Evolutionary conservation across 2,888 invertebrate genomes (phyloP).

Genomic region (Poecilus cupreus): DNA sequence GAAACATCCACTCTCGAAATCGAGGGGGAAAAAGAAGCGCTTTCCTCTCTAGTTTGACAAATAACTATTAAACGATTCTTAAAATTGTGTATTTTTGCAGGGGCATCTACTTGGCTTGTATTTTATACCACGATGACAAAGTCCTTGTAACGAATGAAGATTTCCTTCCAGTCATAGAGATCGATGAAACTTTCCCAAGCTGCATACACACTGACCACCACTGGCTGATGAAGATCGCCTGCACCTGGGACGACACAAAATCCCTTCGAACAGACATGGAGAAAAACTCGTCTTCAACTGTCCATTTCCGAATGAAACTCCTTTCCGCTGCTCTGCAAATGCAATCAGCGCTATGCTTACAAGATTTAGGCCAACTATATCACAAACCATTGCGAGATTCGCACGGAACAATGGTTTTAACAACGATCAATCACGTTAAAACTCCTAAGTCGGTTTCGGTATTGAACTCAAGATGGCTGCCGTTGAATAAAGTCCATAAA

Average conservation of each 20-base stretch:
- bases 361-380: constrained; percentile 96
- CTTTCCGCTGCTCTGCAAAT: constrained; percentile 95
- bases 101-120: constrained; percentile 94
- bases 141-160: constrained; percentile 98
- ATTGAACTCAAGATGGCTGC: constrained; percentile 94
- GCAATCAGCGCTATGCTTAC: constrained; percentile 92
- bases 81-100: constrained; percentile 72
- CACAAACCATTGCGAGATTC: constrained; percentile 92
- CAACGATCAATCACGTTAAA: constrained; percentile 87
- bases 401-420: constrained; percentile 92
- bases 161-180: constrained; percentile 96
- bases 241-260: constrained; percentile 98
- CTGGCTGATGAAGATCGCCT: constrained; percentile 98
- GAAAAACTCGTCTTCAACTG: constrained; percentile 91
- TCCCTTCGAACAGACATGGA: constrained; percentile 95
- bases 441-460: constrained; percentile 91
- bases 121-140: constrained; percentile 96
- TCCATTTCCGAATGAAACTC: constrained; percentile 93
- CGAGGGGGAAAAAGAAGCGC: too few relatives aligned
- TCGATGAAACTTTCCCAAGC: constrained; percentile 96
- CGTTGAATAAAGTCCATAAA: constrained; percentile 88
- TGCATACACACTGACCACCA: constrained; percentile 95
- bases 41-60: too few relatives aligned
- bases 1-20: too few relatives aligned
- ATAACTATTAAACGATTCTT: too few relatives aligned